phyloP scores from a whole-genome alignment of 1,140 invertebrate genomes.

The Diorhabda elongata region DNA sequence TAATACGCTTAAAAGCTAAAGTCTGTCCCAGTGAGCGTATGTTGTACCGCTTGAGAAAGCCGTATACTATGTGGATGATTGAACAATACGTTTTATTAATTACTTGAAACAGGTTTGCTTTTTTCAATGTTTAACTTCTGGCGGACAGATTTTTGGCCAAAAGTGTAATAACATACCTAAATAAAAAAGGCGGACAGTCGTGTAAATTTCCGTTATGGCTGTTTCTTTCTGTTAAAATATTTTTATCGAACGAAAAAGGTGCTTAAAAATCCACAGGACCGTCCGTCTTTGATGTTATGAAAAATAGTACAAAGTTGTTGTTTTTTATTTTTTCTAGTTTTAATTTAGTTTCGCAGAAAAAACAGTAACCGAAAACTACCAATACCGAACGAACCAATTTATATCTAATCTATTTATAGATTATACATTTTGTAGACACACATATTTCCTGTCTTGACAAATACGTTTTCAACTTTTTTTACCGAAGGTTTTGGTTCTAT shows the following conservation, averaged over 20 bases:
- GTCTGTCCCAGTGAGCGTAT: neutral
- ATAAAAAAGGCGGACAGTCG: neutral
- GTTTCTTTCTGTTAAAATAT: constrained; percentile 7
- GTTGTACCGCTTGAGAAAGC: neutral
- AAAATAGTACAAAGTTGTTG: constrained; percentile 17
- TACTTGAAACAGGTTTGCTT: too few relatives aligned
- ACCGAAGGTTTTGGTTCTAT: too few relatives aligned
- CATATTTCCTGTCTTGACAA: too few relatives aligned
- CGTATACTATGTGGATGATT: neutral
- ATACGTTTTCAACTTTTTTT: too few relatives aligned
- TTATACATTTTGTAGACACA: too few relatives aligned
- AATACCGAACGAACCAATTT: too few relatives aligned
- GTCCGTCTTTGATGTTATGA: constrained; percentile 3
- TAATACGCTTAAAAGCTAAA: neutral
- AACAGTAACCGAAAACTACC: neutral
- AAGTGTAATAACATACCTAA: neutral
- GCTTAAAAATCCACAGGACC: constrained; percentile 3
- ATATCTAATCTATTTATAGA: too few relatives aligned
- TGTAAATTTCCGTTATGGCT: neutral
- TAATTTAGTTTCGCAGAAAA: neutral
- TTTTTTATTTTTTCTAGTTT: constrained; percentile 10
- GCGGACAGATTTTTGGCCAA: too few relatives aligned
- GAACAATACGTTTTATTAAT: too few relatives aligned
- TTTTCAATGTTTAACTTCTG: too few relatives aligned
- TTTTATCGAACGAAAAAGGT: constrained; percentile 6